Conservation (phyloP, 1,140 invertebrate species). For the Drosophila busckii region DNA sequence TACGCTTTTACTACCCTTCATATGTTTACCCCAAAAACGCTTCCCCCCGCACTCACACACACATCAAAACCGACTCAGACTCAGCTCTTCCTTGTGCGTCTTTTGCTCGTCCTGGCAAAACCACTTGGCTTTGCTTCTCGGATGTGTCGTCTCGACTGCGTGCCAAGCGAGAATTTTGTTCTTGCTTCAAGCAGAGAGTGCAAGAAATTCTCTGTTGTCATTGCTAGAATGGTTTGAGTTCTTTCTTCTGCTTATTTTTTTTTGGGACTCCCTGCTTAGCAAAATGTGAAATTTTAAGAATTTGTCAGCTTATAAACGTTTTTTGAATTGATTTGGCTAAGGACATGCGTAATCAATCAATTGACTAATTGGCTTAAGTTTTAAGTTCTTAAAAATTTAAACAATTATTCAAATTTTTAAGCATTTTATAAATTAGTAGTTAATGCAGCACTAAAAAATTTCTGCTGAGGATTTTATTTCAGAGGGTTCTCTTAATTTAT, state of each 20-base stretch:
- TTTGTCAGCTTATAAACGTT: too few species aligned
- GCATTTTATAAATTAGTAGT: too few species aligned
- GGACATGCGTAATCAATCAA: too few species aligned
- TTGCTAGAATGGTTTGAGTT: conserved; percentile 57
- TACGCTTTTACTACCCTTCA: conserved; percentile 67
- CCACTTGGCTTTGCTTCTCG: conserved; percentile 60
- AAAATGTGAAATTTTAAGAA: conserved; percentile 10
- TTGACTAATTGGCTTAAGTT: too few species aligned
- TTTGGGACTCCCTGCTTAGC: too few species aligned
- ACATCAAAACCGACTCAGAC: conserved; percentile 16
- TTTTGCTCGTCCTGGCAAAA: conserved; percentile 22
- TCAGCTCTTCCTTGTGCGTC: not conserved
- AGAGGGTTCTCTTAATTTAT: too few species aligned
- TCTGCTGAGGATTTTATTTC: too few species aligned
- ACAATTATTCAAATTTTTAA: too few species aligned
- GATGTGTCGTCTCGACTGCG: conserved; percentile 67
- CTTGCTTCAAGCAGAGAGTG: not conserved
- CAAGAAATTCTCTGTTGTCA: conserved; percentile 58
- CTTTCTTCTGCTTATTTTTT: conserved; percentile 16
- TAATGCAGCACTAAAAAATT: too few species aligned
- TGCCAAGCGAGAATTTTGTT: conserved; percentile 56
- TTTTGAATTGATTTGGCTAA: too few species aligned
- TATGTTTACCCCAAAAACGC: too few species aligned
- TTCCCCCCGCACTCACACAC: not conserved
- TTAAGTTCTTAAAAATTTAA: too few species aligned